Evolutionary conservation across 1,140 invertebrate genomes (phyloP), one percentile per base, ranked within the genome.

Genomic region (Drosophila murphyi): DNA sequence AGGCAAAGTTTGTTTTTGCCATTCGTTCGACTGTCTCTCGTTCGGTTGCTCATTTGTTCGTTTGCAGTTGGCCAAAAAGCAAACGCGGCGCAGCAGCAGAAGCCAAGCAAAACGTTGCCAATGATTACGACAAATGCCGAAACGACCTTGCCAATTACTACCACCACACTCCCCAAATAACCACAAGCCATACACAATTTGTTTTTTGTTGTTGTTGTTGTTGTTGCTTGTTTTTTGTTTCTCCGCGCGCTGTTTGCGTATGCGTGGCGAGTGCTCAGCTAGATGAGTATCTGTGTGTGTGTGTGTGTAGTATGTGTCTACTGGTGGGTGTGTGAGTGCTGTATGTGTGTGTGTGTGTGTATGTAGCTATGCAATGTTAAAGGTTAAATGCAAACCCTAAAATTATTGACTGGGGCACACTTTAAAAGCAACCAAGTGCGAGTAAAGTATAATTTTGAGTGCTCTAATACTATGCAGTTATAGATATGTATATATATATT

Each of bases 111-210:
- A 83, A 74, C 80, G 64, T 73, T 78, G 69, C 74, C 78, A 83
- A 80, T 89, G 85, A 88, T 88, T 88, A 89, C 83, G 83, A 72
- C 80, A 89, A 88, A 83, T 80, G 83, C 41, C 63, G 83, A 43
- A 87, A 87, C 83, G 85, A 88, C 83, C 83, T 88, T 88, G 83
- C 83, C 83, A 83, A 83, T 91, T 81, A 91, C 79, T 76, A 73
- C 32, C 28, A 35, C 8, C 8, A 29, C 50, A 6, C 34, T 12
- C 12, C 57, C 32, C 35, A 41, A 28, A 48, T 57, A 47, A 29
- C 28, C 48, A 51, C 10, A 39, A 50, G 29, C 34, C 34, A 34
- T 54, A 43, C 37, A 37, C n/a, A 59, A 50, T 69, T 82, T 52
- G 45, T 71, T 48, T 29, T 41, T 34, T 20, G 20, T 20, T 20